Percentiles rank a stretch among this genome's conserved stretches.
These are phyloP conservation scores for Himalopsyche kuldschensis DNA, from an alignment of 2,888 invertebrate genomes.

Conservation along the genomic window DNA sequence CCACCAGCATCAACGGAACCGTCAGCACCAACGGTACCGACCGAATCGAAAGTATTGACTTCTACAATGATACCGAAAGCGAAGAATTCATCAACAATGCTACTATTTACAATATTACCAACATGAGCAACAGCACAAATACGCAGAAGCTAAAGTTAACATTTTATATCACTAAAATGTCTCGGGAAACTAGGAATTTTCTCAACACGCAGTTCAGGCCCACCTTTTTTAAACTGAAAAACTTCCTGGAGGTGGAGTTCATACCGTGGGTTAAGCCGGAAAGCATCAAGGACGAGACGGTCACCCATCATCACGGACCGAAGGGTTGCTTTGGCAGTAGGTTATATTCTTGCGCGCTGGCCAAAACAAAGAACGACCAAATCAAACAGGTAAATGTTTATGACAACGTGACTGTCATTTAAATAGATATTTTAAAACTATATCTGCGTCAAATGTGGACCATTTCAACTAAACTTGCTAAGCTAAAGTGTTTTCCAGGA, in stretches of 20 bases:
- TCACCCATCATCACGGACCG: slow-evolving; percentile 47
- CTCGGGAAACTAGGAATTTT: slow-evolving; percentile 48
- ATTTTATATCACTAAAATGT: slow-evolving; percentile 47
- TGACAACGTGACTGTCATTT: no score
- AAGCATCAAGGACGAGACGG: slow-evolving; percentile 43
- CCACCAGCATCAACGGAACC: no score
- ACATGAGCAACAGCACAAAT: no score
- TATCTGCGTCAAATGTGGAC: no score
- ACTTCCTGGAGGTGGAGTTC: slow-evolving; percentile 50
- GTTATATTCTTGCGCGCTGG: slow-evolving; percentile 50
- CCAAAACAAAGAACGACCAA: slow-evolving; percentile 39
- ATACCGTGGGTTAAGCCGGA: slow-evolving; percentile 53
- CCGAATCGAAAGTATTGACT: no score
- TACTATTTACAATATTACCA: no score
- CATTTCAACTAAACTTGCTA: no score
- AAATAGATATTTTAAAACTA: no score
- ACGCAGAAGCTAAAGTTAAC: slow-evolving; percentile 18
- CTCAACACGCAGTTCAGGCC: slow-evolving; percentile 45
- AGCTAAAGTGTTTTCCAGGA: no score
- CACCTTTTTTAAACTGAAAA: slow-evolving; percentile 46
- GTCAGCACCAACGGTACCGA: no score
- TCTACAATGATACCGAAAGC: no score
- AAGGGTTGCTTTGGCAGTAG: slow-evolving; percentile 54
- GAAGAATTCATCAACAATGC: no score
- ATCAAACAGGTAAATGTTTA: slow-evolving; percentile 36